Conservation (phyloP, 2,797 vertebrate genomes). For the Sebastolobus altivelis region DNA sequence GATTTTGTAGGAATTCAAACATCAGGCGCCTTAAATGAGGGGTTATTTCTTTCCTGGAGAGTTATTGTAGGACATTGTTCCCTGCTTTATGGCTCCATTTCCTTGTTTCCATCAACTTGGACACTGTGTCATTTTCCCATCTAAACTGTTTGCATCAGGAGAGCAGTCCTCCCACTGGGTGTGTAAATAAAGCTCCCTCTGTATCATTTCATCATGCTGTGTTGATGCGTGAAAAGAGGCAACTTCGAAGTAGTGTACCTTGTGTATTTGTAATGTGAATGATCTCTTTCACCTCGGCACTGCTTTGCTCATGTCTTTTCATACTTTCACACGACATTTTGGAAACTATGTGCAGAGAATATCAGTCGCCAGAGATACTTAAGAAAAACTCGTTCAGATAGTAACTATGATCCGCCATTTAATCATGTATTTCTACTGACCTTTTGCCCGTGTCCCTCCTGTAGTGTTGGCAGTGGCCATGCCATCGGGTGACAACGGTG, state of each 20-base stretch:
- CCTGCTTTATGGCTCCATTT: slow-evolving; percentile 58
- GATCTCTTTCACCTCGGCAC: background rate
- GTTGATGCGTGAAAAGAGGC: slow-evolving; percentile 46
- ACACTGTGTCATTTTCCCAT: slow-evolving; percentile 80
- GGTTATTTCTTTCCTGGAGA: slow-evolving; percentile 63
- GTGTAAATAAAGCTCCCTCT: slow-evolving; percentile 72
- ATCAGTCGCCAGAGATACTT: background rate
- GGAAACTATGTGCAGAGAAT: background rate
- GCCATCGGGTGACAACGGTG: slow-evolving; percentile 68
- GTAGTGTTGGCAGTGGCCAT: slow-evolving; percentile 88
- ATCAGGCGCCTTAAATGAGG: slow-evolving; percentile 77
- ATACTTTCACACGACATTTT: background rate
- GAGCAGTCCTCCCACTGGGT: slow-evolving; percentile 65
- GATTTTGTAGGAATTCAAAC: slow-evolving; percentile 69
- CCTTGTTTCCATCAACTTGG: slow-evolving; percentile 70
- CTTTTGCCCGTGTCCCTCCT: slow-evolving; percentile 25
- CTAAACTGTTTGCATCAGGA: slow-evolving; percentile 76
- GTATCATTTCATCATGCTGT: slow-evolving; percentile 66
- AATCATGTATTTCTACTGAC: background rate
- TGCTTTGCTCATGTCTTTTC: background rate
- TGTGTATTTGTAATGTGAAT: slow-evolving; percentile 27
- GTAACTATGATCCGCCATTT: background rate
- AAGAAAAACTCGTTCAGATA: background rate
- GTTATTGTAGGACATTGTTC: slow-evolving; percentile 70
- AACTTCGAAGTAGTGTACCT: slow-evolving; percentile 7